Base-by-base conservation (phyloP, 2,888 invertebrate species). In the Melanchra persicariae region DNA sequence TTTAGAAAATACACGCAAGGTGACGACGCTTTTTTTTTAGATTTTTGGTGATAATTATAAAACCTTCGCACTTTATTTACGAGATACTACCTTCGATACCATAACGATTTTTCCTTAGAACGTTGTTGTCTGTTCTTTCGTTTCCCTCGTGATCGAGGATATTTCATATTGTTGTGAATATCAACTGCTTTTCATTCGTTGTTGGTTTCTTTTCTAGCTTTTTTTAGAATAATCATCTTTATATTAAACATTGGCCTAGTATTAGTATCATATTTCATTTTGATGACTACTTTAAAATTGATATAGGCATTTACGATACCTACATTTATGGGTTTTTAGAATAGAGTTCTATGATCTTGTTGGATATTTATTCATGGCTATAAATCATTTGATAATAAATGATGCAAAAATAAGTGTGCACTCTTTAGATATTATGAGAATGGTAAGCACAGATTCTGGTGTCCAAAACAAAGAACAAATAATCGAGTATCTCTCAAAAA, bases 251-350 rank as follows among this genome's bases (percentile, higher is more conserved):
- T 34, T 74, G 62, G 47, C 67, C 49, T 51, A 51, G 24, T 60
- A 58, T 60, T 60, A 61, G 24, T 52, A 52, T 57, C 59, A 60
- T 77, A 75, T 61, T 68, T 81, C 55, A 77, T 81, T 75, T 77
- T 77, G 51, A 81, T 68, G 63, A 49, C 22, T 57, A 58, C 57
- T 80, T 75, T 77, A 47, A 77, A 47, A 61, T 43, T 40, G 19
- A 43, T 61, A 75, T 37, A 43, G 45, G 52, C 51, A 75, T 77
- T 75, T 64, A 81, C 24, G 76, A 81, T 75, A 57, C 34, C 45
- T 68, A 63, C 62, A 70, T 85, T 81, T 79, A 81, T 62, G 64
- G 30, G 51, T 66, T 81, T 81, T 71, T 64, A 62, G 64, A 75
- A 84, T 30, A 71, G 54, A 69, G n/a, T 69, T 69, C 49, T 65